Evolutionary conservation across 2,888 invertebrate species (phyloP), one percentile per base, ranked within the genome.

Genomic region (Stictocephala bisonia): DNA sequence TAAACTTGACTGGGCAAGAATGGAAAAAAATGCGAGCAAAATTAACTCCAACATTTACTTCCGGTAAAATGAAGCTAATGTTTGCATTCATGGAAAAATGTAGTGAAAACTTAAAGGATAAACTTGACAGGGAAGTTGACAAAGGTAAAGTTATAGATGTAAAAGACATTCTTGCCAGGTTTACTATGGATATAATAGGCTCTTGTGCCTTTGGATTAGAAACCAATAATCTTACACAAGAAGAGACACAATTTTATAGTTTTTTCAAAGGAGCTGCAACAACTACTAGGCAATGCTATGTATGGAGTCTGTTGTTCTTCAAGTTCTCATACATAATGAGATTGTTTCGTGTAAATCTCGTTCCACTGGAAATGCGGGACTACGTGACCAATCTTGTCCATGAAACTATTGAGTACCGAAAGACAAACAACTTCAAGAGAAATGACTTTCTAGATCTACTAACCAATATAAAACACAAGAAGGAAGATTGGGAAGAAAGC

Each of bases 161-260:
- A 4, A 88, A 88, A 80, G 84, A 86, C 73, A 84, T 86, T 24
- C 86, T 87, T 81, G 87, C 87, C 0, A 86, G 87, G 78, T 87
- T 85, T 72, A 87, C 88, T 0, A 78, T 88, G 68, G 87, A 88
- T 81, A 86, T 87, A 1, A 88, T 88, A 70, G 87, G 87, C n/a
- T 85, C 86, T 18, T 87, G 87, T 81, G 88, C 87, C 18, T 88
- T 88, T 83, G 88, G 87, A 35, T 85, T 88, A 13, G 85, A 86
- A 79, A 85, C 86, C 74, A 85, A 87, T 76, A 85, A 86, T 6
- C 80, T 87, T n/a, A 84, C 82, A 58, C 84, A 85, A 76, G 84
- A 84, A 76, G 85, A 87, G 77, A 84, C 87, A 1, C 84, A 86
- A 77, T 87, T 88, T 27, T 64, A 13, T 27, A 35, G 27, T 6